Evolutionary conservation across 2,113 vertebrate species (phyloP).

Genomic region (Eubucco bourcierii): DNA sequence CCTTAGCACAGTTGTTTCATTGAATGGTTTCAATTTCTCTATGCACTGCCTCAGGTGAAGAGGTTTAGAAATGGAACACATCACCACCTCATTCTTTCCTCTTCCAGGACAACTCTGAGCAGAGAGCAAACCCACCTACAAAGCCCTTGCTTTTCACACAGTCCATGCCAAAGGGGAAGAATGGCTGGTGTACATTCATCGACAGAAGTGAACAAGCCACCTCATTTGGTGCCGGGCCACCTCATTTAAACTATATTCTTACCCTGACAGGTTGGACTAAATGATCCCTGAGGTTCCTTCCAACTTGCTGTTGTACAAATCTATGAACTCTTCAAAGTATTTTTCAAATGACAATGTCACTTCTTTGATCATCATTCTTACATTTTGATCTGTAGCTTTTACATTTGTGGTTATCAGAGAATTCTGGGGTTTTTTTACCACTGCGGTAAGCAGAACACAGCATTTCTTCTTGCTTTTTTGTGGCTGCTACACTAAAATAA

Average conservation of each 20-base stretch:
- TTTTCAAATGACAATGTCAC: background rate
- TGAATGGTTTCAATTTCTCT: background rate
- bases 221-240: too few relatives aligned
- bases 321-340: background rate
- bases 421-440: background rate
- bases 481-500: background rate
- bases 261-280: too few relatives aligned
- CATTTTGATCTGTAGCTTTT: background rate
- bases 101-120: background rate
- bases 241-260: too few relatives aligned
- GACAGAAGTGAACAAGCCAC: background rate
- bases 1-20: rapidly evolving
- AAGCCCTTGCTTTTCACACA: background rate
- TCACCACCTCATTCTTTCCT: background rate
- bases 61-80: background rate
- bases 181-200: background rate
- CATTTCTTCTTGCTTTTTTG: background rate
- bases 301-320: too few relatives aligned
- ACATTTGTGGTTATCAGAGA: background rate
- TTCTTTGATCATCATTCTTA: background rate
- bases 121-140: background rate
- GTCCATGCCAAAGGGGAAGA: background rate
- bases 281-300: too few relatives aligned
- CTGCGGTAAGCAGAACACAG: background rate
- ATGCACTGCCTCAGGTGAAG: background rate